Base-by-base conservation (phyloP, 2,113 vertebrate species). In the Malaclemys terrapin region DNA sequence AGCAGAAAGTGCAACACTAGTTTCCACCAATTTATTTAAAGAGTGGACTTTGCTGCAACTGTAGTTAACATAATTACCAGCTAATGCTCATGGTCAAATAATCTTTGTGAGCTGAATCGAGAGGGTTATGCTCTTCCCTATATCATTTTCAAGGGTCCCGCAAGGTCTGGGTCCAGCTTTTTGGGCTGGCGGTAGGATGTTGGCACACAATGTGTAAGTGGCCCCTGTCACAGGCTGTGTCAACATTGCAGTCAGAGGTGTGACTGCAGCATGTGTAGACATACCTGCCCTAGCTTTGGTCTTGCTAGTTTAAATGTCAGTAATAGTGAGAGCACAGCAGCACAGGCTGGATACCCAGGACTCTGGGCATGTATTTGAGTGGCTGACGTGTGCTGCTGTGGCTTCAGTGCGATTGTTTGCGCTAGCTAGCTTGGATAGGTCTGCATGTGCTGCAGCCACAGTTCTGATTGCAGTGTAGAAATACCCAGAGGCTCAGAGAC, bases 51-150 rank as follows among this genome's bases (percentile, higher is more conserved):
- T 16, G 38, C 53, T 54, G 2, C 35, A 17, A 0, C 8, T 31
- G 10, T 45, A 53, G 45, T 0, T 72, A 84, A 8, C 11, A 38
- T 52, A 72, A 72, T 17, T 38, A 80, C 50, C 69, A 86, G 85
- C 10, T 78, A 13, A 82, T 94, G 88, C 65, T 87, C 52, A 2
- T 93, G 72, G 76, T 94, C 89, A 72, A 14, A 35, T 10, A 29
- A 90, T 91, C 89, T 75, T 80, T 80, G 47, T 80, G 62, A 93
- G 87, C 81, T 38, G 20, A 76, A 76, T 69, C 52, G n/a, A 45
- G 16, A 76, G 45, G 89, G 17, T 9, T 89, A 25, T 27, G 12
- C 29, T 13, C 56, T 93, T 94, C 69, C 12, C 29, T 62, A n/a
- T 19, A 78, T 52, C 20, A 69, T 91, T 42, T 12, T 88, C 35